Percentiles rank a stretch among this genome's conserved stretches.
phyloP scores from a whole-genome alignment of 2,888 invertebrate genomes.

The Tyria jacobaeae region DNA sequence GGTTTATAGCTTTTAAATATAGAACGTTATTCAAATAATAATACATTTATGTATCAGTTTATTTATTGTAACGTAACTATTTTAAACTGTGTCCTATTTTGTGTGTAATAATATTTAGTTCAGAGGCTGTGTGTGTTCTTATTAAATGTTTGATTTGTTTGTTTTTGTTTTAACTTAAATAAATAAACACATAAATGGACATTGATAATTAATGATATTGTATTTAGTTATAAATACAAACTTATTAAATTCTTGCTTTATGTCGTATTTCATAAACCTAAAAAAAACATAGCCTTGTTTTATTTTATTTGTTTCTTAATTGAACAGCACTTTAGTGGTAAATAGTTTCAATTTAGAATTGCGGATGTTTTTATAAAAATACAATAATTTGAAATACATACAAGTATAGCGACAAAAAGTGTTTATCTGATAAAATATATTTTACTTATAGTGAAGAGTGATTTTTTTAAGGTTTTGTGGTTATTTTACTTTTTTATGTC shows the following conservation, averaged over 20 bases:
- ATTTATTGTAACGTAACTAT: neutral
- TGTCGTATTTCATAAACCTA: neutral
- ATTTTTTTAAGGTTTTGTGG: constrained; percentile 9
- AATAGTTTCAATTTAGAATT: constrained; percentile 5
- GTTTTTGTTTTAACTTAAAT: no score
- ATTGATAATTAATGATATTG: neutral
- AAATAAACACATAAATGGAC: neutral
- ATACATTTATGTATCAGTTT: neutral
- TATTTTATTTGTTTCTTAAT: neutral
- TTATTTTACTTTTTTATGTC: constrained; percentile 17
- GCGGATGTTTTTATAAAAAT: constrained; percentile 26
- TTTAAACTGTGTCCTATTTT: neutral
- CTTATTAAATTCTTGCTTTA: neutral
- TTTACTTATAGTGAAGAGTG: neutral
- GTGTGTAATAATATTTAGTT: neutral
- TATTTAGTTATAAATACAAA: neutral
- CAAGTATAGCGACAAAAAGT: neutral
- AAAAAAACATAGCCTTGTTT: no score
- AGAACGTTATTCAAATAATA: neutral
- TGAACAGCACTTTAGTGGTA: neutral
- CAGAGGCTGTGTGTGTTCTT: neutral
- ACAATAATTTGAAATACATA: neutral
- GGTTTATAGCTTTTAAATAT: neutral
- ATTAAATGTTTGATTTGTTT: neutral
- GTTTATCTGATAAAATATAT: constrained; percentile 18